These are phyloP conservation scores for Nesometra sesokonis DNA, from an alignment of 35 echinoderm and acorn worm genomes.

Conservation along the genomic window DNA sequence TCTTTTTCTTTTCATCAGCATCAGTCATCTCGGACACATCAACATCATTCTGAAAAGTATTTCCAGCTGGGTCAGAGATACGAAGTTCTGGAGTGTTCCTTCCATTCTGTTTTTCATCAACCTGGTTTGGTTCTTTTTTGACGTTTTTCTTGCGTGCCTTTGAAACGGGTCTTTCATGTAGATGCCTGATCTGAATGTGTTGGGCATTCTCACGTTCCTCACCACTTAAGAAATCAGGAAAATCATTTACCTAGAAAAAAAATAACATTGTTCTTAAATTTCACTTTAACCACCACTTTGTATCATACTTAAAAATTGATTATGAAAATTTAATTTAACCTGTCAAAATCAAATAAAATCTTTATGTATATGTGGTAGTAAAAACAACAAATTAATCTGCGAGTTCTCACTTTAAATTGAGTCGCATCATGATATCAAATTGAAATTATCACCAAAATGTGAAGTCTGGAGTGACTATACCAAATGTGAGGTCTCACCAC, in stretches of 20 bases:
- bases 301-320: no score
- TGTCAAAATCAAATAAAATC: no score
- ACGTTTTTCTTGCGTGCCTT: background rate
- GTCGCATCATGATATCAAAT: no score
- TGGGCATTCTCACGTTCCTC: slow-evolving; percentile 82
- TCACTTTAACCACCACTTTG: no score
- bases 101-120: background rate
- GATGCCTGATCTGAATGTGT: slow-evolving; percentile 70
- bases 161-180: background rate
- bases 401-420: no score
- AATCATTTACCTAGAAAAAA: slow-evolving; percentile 82
- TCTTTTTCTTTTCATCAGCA: background rate
- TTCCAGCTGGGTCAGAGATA: background rate
- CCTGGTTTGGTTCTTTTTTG: background rate
- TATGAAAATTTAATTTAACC: no score
- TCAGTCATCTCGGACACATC: background rate
- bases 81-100: background rate
- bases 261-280: no score
- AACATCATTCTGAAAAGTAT: background rate
- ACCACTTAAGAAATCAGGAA: slow-evolving; percentile 92
- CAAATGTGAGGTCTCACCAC: no score
- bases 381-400: no score
- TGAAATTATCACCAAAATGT: no score
- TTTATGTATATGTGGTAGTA: no score
- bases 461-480: no score